phyloP scores from a whole-genome alignment of 2,888 invertebrate species.

The Poecilus cupreus region DNA sequence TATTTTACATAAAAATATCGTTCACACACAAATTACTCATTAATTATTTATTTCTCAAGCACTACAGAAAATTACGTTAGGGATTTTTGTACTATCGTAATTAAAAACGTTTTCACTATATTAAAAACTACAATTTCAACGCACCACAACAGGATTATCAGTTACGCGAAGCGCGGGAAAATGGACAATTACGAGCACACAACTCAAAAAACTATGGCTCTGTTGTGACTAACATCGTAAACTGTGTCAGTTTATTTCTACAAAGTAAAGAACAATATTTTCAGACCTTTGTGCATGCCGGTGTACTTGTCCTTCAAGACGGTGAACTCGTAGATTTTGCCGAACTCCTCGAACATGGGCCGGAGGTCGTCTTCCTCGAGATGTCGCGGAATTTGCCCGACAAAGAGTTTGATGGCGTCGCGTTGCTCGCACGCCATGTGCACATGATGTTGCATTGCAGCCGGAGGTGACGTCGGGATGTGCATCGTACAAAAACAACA shows the following conservation, averaged over 20 bases:
- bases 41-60: constrained; percentile 8
- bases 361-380: constrained; percentile 90
- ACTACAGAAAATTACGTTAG: neutral
- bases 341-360: constrained; percentile 94
- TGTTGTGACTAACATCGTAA: neutral
- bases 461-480: constrained; percentile 70
- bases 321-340: constrained; percentile 95
- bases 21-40: neutral
- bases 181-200: neutral
- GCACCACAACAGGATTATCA: neutral
- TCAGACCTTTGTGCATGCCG: constrained; percentile 94
- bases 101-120: constrained; percentile 6
- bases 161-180: neutral
- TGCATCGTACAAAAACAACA: constrained; percentile 67
- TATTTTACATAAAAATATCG: neutral
- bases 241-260: neutral
- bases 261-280: neutral
- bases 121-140: constrained; percentile 3
- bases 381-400: constrained; percentile 94
- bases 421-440: constrained; percentile 64
- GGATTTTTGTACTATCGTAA: neutral
- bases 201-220: neutral
- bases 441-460: constrained; percentile 64
- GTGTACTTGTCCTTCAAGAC: constrained; percentile 96
- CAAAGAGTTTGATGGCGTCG: constrained; percentile 88